Evolutionary conservation across 2,888 invertebrate species (phyloP), one percentile per base, ranked within the genome.

Genomic region (Archips crataeganus): DNA sequence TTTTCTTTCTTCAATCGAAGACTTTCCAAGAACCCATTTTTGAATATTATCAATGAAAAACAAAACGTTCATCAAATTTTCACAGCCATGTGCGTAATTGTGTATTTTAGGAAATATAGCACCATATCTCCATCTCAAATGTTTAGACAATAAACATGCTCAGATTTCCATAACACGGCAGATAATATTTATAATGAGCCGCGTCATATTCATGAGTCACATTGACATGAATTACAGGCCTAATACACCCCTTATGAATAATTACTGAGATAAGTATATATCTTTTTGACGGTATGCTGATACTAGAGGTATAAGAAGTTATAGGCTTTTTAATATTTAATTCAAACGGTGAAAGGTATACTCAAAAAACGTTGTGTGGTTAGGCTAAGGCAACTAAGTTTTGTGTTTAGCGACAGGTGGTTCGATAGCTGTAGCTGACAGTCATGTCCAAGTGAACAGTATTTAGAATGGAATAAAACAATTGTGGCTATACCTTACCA

Each of bases 121-220:
- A 51, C 51, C 60, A 49, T 64, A 64, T 74, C 64, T 49, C 63
- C 39, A 15, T 60, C 15, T 15, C 23, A 42, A n/a, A 69, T 63
- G 69, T 69, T 69, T 63, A 57, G 15, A 69, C 68, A 59, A 23
- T 69, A 65, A 74, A 74, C 64, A 74, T 42, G 6, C 60, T 65
- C 39, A 13, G 13, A 54, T 60, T 65, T 65, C 23, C 64, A 49
- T 64, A 59, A 71, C 59, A 65, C 6, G 36, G 49, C 64, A 74
- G 45, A 74, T 63, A 49, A 73, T 69, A 42, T 74, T 69, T 74
- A 69, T 60, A 65, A 69, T 51, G 39, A 51, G 39, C 34, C 49
- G 13, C 59, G 34, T 65, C 73, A 69, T 69, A 60, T 47, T 73
- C 59, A 51, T 54, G 69, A 74, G 42, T 69, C 36, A 63, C 42